Percentiles rank a stretch among this genome's conserved stretches.
phyloP scores from a whole-genome alignment of 2,888 invertebrate species.

The Mellilla xanthometata region DNA sequence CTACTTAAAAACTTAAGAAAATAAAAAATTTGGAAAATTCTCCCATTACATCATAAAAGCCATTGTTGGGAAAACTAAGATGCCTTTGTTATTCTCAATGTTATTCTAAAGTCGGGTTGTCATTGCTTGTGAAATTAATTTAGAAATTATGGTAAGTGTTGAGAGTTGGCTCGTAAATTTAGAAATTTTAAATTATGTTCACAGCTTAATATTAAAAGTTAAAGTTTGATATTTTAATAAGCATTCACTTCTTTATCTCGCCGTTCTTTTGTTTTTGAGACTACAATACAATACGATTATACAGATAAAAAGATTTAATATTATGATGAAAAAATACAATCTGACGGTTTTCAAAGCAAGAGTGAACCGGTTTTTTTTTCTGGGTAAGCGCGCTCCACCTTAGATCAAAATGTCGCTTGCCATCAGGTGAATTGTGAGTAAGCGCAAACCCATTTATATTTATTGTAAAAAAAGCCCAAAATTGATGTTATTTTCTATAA shows the following conservation, averaged over 20 bases:
- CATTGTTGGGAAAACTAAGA: slow-evolving; percentile 8
- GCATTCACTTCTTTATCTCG: neutral
- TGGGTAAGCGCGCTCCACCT: too few species aligned
- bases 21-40: neutral
- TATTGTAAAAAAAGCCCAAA: too few species aligned
- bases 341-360: too few species aligned
- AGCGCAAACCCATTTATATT: too few species aligned
- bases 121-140: slow-evolving; percentile 4
- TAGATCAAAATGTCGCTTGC: too few species aligned
- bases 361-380: too few species aligned
- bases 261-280: neutral
- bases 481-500: too few species aligned
- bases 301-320: neutral
- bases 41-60: slow-evolving; percentile 4
- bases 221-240: too few species aligned
- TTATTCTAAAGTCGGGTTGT: slow-evolving; percentile 9
- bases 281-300: too few species aligned
- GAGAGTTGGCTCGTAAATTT: neutral
- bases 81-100: slow-evolving; percentile 5
- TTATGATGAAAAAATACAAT: neutral
- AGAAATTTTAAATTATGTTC: neutral
- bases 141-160: slow-evolving; percentile 3
- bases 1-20: slow-evolving; percentile 8
- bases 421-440: too few species aligned
- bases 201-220: too few species aligned